These are phyloP conservation scores for Pithys albifrons DNA, from an alignment of 2,113 vertebrate genomes.

Conservation along the genomic window DNA sequence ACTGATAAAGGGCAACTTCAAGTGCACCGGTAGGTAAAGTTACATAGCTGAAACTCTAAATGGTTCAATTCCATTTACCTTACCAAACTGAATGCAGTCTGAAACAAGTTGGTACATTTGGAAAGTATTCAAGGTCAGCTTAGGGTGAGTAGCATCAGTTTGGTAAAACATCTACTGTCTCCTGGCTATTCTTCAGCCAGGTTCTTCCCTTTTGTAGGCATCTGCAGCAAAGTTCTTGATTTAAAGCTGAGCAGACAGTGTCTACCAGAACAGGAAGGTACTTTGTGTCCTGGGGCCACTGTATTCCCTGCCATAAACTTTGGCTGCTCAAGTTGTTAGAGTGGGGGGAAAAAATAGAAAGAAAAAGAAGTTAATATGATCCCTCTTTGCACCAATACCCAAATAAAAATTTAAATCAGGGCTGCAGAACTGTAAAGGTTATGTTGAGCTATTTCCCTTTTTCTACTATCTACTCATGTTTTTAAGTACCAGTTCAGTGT, in stretches of 20 bases:
- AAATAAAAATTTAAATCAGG: background rate
- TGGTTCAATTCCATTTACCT: background rate
- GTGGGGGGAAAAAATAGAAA: background rate
- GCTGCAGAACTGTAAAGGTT: background rate
- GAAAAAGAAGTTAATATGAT: background rate
- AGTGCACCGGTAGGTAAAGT: background rate
- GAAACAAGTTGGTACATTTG: background rate
- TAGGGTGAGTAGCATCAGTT: background rate
- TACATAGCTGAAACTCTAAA: background rate
- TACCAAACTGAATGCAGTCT: background rate
- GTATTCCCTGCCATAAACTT: background rate
- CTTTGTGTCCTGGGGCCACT: background rate
- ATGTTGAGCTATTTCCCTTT: background rate
- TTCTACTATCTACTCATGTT: fast-evolving
- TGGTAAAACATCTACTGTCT: background rate
- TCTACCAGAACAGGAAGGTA: background rate
- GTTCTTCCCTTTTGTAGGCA: background rate
- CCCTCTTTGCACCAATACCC: background rate
- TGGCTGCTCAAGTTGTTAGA: background rate
- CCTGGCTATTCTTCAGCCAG: background rate
- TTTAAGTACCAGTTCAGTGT: background rate
- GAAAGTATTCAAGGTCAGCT: background rate
- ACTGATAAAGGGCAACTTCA: background rate
- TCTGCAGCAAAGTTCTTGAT: background rate
- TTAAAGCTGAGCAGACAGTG: background rate